These are phyloP conservation scores for Typhlichthys subterraneus DNA, from an alignment of 2,797 vertebrate genomes.

Conservation along the genomic window DNA sequence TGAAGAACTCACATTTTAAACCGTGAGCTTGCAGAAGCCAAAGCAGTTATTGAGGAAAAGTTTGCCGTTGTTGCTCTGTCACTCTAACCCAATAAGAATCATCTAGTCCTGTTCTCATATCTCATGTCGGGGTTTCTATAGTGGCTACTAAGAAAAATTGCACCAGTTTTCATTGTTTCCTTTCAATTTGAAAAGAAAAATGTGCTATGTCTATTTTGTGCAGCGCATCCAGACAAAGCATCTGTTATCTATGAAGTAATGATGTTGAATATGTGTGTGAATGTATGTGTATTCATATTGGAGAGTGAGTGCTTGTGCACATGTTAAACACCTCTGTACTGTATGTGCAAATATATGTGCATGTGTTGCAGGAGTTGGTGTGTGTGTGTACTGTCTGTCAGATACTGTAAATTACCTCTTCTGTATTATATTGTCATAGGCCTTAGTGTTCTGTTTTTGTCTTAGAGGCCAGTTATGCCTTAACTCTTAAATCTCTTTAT, in stretches of 20 bases:
- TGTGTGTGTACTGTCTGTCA: slow-evolving; percentile 23
- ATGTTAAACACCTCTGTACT: background rate
- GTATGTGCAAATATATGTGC: background rate
- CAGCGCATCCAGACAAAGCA: slow-evolving; percentile 33
- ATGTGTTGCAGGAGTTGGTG: slow-evolving; percentile 19
- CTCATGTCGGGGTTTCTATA: slow-evolving; percentile 7
- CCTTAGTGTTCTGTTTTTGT: slow-evolving; percentile 25
- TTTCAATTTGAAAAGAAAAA: slow-evolving; percentile 16
- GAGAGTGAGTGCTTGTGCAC: slow-evolving; percentile 11
- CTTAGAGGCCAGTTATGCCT: slow-evolving; percentile 61
- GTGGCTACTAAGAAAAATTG: slow-evolving; percentile 18
- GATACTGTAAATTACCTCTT: slow-evolving; percentile 66
- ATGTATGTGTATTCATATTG: background rate
- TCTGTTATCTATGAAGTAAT: slow-evolving; percentile 48
- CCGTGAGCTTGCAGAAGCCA: slow-evolving; percentile 14
- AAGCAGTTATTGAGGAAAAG: slow-evolving; percentile 6
- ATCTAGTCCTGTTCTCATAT: background rate
- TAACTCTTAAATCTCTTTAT: slow-evolving; percentile 64
- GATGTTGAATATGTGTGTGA: slow-evolving; percentile 8
- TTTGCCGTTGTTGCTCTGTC: slow-evolving; percentile 25
- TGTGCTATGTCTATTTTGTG: slow-evolving; percentile 26
- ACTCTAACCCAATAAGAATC: slow-evolving; percentile 13
- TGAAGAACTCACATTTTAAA: slow-evolving; percentile 22
- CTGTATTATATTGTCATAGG: slow-evolving; percentile 58
- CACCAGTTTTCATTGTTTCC: slow-evolving; percentile 36